Conservation (phyloP, 1,140 invertebrate genomes). For the Artemia franciscana region DNA sequence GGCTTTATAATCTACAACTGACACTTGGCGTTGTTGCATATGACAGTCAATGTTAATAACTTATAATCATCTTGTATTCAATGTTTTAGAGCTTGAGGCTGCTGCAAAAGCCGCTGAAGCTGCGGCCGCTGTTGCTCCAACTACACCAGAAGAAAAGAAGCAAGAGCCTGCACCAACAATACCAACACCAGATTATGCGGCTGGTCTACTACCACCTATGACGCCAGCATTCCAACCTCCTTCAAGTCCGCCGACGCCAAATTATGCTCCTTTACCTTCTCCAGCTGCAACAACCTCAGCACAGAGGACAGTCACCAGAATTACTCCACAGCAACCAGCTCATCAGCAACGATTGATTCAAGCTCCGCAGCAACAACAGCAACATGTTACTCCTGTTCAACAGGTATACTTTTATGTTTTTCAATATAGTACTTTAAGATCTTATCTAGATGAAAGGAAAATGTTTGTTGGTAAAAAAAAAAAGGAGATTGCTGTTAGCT, state of each 20-base stretch:
- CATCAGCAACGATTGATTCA: neutral
- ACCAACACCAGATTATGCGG: constrained; percentile 49
- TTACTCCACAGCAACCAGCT: neutral
- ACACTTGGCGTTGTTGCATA: no score
- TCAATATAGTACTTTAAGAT: no score
- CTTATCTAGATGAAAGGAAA: no score
- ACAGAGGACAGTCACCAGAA: neutral
- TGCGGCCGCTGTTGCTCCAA: constrained; percentile 19
- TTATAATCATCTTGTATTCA: no score
- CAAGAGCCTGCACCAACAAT: constrained; percentile 15
- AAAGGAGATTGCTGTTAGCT: no score
- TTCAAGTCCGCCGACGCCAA: constrained; percentile 14
- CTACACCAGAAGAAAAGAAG: neutral
- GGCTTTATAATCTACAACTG: no score
- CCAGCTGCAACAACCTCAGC: neutral
- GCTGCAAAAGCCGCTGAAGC: constrained; percentile 30
- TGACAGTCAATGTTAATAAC: no score
- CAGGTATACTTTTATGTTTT: neutral
- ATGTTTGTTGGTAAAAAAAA: no score
- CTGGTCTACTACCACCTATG: constrained; percentile 31
- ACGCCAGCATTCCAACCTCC: constrained; percentile 14
- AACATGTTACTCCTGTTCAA: constrained; percentile 14
- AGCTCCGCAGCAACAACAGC: constrained; percentile 18
- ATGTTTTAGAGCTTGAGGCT: constrained; percentile 46
- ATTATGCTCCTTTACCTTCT: constrained; percentile 12